Conservation (phyloP, 2,888 invertebrate genomes). For the Dasysyrphus albostriatus region DNA sequence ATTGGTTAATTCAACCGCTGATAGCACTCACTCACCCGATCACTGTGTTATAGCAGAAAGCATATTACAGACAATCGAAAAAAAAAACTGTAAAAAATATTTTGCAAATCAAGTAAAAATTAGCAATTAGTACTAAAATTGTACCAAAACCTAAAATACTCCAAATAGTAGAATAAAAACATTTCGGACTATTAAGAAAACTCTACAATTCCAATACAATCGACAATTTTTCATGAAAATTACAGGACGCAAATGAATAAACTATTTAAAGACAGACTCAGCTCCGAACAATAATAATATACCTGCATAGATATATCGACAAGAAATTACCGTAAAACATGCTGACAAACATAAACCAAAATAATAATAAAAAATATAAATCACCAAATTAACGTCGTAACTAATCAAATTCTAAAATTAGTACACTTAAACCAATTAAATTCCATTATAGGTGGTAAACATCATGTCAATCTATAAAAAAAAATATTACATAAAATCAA, state of each 20-base stretch:
- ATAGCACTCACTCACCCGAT: too few species aligned
- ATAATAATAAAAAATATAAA: background rate
- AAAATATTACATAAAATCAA: background rate
- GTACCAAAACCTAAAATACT: background rate
- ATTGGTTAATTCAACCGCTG: too few species aligned
- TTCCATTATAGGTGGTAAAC: background rate
- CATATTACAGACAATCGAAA: too few species aligned
- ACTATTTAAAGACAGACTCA: background rate
- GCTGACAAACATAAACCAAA: background rate
- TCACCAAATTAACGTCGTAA: background rate
- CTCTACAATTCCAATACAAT: too few species aligned
- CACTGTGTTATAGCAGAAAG: too few species aligned
- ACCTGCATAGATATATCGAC: background rate
- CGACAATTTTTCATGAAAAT: too few species aligned
- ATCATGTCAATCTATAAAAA: background rate
- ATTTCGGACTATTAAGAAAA: too few species aligned
- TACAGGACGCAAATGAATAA: too few species aligned
- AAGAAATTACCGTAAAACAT: background rate
- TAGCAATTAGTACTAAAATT: background rate
- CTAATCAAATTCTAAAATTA: slow-evolving; percentile 4
- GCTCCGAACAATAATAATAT: background rate
- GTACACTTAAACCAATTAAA: slow-evolving; percentile 12
- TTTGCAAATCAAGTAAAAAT: too few species aligned
- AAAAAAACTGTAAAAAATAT: too few species aligned
- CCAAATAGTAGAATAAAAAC: too few species aligned